Evolutionary conservation across 2,113 vertebrate species (phyloP).

Genomic region (Paradisaea rubra): DNA sequence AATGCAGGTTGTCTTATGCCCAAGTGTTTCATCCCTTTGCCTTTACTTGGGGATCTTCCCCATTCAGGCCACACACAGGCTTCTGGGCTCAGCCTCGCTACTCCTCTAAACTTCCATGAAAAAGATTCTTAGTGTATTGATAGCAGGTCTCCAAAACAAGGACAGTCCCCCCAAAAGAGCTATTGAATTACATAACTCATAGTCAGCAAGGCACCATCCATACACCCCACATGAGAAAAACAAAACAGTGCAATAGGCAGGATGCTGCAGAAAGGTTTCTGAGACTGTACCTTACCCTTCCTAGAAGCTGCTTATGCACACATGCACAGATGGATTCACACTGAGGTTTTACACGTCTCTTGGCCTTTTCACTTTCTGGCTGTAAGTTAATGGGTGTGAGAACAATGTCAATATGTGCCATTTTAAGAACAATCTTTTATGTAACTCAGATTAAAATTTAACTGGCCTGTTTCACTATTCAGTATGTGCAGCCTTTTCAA

Average conservation of each 20-base stretch:
- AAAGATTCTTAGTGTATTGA: background rate
- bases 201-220: background rate
- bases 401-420: background rate
- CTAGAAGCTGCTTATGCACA: background rate
- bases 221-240: background rate
- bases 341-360: background rate
- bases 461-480: background rate
- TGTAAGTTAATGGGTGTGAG: slow-evolving; percentile 9
- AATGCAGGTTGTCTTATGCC: background rate
- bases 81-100: background rate
- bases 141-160: background rate
- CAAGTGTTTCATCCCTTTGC: background rate
- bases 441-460: slow-evolving; percentile 62
- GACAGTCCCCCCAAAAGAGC: background rate
- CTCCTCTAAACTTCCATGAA: background rate
- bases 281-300: background rate
- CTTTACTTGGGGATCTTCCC: background rate
- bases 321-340: background rate
- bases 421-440: slow-evolving; percentile 54
- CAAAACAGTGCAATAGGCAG: background rate
- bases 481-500: slow-evolving; percentile 11
- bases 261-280: background rate
- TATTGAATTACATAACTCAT: background rate
- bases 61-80: background rate
- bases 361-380: background rate